Conservation (phyloP, 1,140 invertebrate species). For the Papilio glaucus region DNA sequence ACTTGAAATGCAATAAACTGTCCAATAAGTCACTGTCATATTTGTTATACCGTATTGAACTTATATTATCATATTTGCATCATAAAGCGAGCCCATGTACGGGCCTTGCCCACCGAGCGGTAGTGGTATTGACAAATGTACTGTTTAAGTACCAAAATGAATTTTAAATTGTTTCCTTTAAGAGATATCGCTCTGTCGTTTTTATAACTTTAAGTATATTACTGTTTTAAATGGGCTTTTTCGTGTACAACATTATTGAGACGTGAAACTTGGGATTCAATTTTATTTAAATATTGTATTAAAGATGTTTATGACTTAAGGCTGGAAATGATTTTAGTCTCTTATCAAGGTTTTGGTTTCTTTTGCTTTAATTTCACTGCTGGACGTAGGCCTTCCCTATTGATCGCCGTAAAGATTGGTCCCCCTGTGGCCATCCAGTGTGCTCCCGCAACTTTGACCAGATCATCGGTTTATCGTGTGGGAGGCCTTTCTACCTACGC, state of each 20-base stretch:
- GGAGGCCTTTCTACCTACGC: too few species aligned
- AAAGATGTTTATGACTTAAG: too few species aligned
- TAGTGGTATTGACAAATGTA: constrained; percentile 4
- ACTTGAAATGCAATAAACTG: constrained; percentile 9
- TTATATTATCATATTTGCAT: constrained; percentile 26
- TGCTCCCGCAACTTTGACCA: too few species aligned
- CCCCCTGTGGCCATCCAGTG: too few species aligned
- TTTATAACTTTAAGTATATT: constrained; percentile 9
- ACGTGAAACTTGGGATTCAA: constrained; percentile 3
- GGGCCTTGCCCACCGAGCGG: neutral
- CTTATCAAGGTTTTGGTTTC: too few species aligned
- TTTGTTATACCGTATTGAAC: constrained; percentile 25
- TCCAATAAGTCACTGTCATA: constrained; percentile 18
- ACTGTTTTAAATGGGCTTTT: constrained; percentile 3
- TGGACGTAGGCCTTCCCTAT: too few species aligned
- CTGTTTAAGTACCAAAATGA: neutral
- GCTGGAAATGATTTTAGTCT: too few species aligned
- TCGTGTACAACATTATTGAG: constrained; percentile 13
- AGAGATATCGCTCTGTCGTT: constrained; percentile 6
- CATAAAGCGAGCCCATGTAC: constrained; percentile 16
- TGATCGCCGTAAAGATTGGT: too few species aligned
- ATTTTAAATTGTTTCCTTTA: constrained; percentile 27
- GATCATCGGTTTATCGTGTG: too few species aligned
- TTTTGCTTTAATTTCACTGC: too few species aligned
- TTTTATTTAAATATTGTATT: constrained; percentile 16